Base-by-base conservation (phyloP, 1,140 invertebrate species). In the Andrena cerasifolii region DNA sequence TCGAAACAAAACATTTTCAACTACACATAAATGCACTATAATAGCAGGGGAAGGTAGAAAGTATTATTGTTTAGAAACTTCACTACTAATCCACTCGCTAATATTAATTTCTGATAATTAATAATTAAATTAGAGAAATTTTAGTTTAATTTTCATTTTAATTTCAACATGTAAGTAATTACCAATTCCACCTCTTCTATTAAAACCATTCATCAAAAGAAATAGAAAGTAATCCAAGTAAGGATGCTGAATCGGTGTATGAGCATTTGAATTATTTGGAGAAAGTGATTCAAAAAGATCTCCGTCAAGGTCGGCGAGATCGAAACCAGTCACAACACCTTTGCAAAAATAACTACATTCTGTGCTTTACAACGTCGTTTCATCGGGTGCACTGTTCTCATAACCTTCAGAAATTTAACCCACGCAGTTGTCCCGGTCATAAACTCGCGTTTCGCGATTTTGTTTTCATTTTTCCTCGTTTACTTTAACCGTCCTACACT, bases 331-430 rank as follows among this genome's bases (percentile, higher is more conserved):
- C 53, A 79, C 61, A 67, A 76, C 54, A 75, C 66, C 47, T 66
- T 71, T 74, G 45, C 36, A 84, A 85, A 85, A 85, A 85, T 85
- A 85, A 78, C 83, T 49, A 21, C 59, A 51, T 31, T 53, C 45
- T 70, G 45, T 67, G 31, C 72, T 85, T 74, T 75, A 56, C 21
- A 79, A 49, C 61, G 26, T 71, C 33, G 78, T 71, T 78, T 54
- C 70, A 58, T 31, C 28, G 79, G 79, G 84, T 85, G 79, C 79
- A 85, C 36, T 36, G 83, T 61, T 79, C 84, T 85, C 28, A 31
- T 82, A 82, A 85, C 84, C 84, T 85, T 85, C 84, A 40, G 26
- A 47, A 47, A 53, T 72, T 59, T 45, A 63, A 31, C 79, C 66
- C 67, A 85, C 84, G 75, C 75, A 53, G 26, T 26, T 84, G 26